phyloP scores from a whole-genome alignment of 2,797 vertebrate genomes.

The Eutrigla gurnardus region DNA sequence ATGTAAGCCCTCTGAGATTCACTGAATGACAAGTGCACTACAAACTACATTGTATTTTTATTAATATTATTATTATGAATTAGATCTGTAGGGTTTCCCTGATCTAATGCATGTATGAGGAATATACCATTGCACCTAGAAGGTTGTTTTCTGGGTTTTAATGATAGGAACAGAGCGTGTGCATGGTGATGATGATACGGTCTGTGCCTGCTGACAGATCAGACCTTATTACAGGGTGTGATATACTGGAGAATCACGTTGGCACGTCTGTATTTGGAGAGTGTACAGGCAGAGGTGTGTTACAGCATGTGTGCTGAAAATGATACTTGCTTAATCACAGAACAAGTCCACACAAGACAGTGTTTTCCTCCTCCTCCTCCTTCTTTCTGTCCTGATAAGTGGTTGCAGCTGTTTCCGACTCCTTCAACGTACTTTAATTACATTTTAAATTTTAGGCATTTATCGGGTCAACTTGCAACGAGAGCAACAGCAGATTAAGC shows the following conservation, averaged over 20 bases:
- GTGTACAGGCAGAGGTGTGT: slow-evolving; percentile 28
- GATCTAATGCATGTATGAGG: slow-evolving; percentile 1
- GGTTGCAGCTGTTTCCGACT: slow-evolving; percentile 46
- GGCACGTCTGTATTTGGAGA: slow-evolving; percentile 41
- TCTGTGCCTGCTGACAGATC: slow-evolving; percentile 39
- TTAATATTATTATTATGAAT: background rate
- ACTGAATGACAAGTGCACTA: no score
- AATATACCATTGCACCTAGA: slow-evolving; percentile 5
- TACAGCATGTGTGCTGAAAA: slow-evolving; percentile 34
- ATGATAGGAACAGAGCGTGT: slow-evolving; percentile 7
- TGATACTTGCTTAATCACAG: slow-evolving; percentile 17
- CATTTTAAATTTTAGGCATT: slow-evolving; percentile 53
- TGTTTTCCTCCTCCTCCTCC: background rate
- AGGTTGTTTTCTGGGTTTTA: background rate
- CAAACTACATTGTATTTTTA: no score
- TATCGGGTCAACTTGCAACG: slow-evolving; percentile 37
- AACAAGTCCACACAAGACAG: slow-evolving; percentile 54
- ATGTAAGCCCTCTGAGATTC: no score
- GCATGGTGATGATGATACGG: slow-evolving; percentile 3
- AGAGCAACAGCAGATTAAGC: slow-evolving; percentile 45
- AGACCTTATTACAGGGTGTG: slow-evolving; percentile 17
- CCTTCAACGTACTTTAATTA: slow-evolving; percentile 49
- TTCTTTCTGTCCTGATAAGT: slow-evolving; percentile 14
- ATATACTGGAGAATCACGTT: slow-evolving; percentile 48
- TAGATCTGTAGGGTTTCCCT: background rate